Conservation (phyloP, 53 echinoderm and acorn worm species). For the Temnopleurus reevesii region DNA sequence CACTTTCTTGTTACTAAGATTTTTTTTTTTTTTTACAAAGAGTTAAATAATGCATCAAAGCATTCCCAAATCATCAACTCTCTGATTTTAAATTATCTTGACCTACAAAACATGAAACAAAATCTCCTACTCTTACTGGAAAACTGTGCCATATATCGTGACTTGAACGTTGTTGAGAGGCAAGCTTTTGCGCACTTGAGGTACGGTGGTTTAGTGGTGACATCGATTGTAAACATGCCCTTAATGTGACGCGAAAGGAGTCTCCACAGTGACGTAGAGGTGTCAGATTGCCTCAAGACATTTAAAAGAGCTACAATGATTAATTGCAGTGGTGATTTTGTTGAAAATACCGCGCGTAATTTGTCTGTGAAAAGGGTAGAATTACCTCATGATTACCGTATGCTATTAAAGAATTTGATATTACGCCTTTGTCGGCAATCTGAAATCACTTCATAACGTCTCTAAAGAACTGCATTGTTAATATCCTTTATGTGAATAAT, state of each 20-base stretch:
- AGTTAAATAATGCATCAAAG: too few species aligned
- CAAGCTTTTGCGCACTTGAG: background rate
- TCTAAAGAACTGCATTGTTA: too few species aligned
- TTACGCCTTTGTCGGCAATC: background rate
- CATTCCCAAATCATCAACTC: too few species aligned
- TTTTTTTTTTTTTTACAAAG: too few species aligned
- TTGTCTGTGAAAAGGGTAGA: too few species aligned
- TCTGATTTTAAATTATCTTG: background rate
- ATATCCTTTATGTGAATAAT: too few species aligned
- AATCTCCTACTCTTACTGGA: too few species aligned
- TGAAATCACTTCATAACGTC: background rate
- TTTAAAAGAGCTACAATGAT: background rate
- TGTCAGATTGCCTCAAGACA: background rate
- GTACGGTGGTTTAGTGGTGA: background rate
- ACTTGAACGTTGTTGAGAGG: background rate
- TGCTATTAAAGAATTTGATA: background rate
- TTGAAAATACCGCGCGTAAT: too few species aligned
- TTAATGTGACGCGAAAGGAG: background rate
- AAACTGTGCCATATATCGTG: background rate
- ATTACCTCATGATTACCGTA: too few species aligned
- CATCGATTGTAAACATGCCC: constrained; percentile 10
- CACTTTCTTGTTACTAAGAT: too few species aligned
- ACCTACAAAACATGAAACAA: background rate
- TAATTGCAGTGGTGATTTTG: background rate
- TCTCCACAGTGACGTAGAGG: background rate